Conservation (phyloP, 2,797 vertebrate species). For the Pseudopleuronectes americanus region DNA sequence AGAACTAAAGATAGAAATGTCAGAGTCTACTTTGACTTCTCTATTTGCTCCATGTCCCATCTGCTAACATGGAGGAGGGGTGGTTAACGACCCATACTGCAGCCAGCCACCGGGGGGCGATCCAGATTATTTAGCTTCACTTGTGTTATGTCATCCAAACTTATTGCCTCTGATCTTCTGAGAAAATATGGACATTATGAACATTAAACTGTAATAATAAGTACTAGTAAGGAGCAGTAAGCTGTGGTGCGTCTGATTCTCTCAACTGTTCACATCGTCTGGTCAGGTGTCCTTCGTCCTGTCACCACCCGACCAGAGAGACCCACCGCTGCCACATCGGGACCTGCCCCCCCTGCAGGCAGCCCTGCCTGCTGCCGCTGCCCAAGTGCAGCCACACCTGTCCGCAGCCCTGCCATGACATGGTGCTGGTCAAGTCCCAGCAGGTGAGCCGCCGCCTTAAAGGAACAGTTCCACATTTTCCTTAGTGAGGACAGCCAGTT, state of each 20-base stretch:
- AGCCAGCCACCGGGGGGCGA: too few species aligned
- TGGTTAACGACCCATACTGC: too few species aligned
- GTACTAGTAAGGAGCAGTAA: not conserved
- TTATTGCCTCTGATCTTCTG: too few species aligned
- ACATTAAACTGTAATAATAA: not conserved
- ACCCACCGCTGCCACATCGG: slow-evolving; percentile 92
- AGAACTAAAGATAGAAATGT: too few species aligned
- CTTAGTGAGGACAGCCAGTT: not conserved
- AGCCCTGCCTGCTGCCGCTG: slow-evolving; percentile 84
- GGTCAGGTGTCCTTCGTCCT: slow-evolving; percentile 86
- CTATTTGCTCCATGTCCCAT: too few species aligned
- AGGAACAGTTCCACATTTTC: not conserved
- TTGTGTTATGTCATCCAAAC: too few species aligned
- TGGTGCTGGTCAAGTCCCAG: slow-evolving; percentile 86
- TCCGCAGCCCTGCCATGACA: slow-evolving; percentile 89
- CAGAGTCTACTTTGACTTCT: too few species aligned
- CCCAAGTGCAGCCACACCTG: slow-evolving; percentile 87
- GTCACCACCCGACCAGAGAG: slow-evolving; percentile 90
- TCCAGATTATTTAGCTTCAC: too few species aligned
- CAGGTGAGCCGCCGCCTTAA: slow-evolving; percentile 34
- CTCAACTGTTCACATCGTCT: not conserved
- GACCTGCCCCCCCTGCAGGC: slow-evolving; percentile 89
- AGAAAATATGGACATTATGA: too few species aligned
- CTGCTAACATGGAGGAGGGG: too few species aligned
- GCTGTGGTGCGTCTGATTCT: too few species aligned